Conservation (phyloP, 2,888 invertebrate species). For the Cheilosia vernalis region DNA sequence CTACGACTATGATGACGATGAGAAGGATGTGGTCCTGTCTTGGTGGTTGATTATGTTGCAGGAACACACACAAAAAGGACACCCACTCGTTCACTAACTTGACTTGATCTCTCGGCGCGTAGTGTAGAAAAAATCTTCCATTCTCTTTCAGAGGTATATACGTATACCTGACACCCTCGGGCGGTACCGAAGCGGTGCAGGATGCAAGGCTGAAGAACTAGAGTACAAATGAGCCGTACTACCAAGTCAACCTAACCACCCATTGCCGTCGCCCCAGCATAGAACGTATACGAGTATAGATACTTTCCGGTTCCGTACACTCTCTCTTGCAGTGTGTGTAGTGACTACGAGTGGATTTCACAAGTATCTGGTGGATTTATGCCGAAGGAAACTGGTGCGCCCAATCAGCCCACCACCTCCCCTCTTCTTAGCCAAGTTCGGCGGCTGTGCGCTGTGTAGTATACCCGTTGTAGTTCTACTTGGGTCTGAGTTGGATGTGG, state of each 20-base stretch:
- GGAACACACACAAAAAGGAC: slow-evolving; percentile 70
- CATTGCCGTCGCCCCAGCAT: slow-evolving; percentile 22
- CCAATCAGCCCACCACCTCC: slow-evolving; percentile 27
- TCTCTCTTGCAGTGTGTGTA: slow-evolving; percentile 52
- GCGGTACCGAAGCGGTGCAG: slow-evolving; percentile 51
- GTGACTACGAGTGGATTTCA: slow-evolving; percentile 58
- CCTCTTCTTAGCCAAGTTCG: slow-evolving; percentile 30
- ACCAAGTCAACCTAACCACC: slow-evolving; percentile 42
- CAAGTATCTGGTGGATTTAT: slow-evolving; percentile 70
- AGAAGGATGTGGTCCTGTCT: slow-evolving; percentile 75
- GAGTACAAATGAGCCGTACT: slow-evolving; percentile 72
- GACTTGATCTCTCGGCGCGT: slow-evolving; percentile 66
- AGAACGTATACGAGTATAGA: slow-evolving; percentile 16
- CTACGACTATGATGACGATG: slow-evolving; percentile 42
- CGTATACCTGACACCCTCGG: slow-evolving; percentile 33
- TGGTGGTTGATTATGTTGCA: slow-evolving; percentile 73
- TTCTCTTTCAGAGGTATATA: slow-evolving; percentile 47
- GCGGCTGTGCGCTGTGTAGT: slow-evolving; percentile 35
- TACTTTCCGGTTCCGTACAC: slow-evolving; percentile 74
- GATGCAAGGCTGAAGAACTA: slow-evolving; percentile 73
- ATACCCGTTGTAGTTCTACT: slow-evolving; percentile 45
- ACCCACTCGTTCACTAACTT: slow-evolving; percentile 73
- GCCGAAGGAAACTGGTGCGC: slow-evolving; percentile 71
- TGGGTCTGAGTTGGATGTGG: slow-evolving; percentile 66
- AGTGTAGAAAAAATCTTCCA: slow-evolving; percentile 26